phyloP scores from a whole-genome alignment of 2,797 vertebrate species.

The Nyctalus aviator region DNA sequence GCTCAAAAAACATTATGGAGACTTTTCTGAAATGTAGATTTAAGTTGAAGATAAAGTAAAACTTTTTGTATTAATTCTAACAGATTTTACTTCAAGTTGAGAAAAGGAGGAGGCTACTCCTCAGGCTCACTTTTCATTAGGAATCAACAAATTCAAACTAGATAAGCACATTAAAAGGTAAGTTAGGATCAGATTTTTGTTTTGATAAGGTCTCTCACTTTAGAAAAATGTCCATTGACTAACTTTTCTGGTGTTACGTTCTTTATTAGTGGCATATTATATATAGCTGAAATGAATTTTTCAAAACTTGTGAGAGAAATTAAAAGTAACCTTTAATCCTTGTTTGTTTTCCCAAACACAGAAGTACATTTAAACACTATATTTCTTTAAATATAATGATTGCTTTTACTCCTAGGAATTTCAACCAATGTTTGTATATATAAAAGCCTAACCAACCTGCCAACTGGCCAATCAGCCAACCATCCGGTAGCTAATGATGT shows the following conservation, averaged over 20 bases:
- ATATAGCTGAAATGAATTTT: conserved; percentile 19
- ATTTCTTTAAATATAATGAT: conserved; percentile 2
- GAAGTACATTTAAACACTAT: background rate
- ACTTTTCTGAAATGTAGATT: background rate
- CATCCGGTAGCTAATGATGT: too few species aligned
- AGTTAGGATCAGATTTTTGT: background rate
- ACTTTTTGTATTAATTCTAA: background rate
- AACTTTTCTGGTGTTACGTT: background rate
- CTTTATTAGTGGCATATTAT: background rate
- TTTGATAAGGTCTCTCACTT: background rate
- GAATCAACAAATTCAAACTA: background rate
- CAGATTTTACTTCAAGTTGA: background rate
- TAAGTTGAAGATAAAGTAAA: background rate
- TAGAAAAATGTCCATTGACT: background rate
- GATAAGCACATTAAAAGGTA: background rate
- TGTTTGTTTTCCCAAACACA: background rate
- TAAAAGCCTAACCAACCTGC: too few species aligned
- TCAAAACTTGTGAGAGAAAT: background rate
- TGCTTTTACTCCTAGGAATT: background rate
- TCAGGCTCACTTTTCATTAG: background rate
- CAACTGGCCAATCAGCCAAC: too few species aligned
- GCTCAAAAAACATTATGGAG: background rate
- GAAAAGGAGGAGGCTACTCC: background rate
- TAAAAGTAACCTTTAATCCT: background rate
- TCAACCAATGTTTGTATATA: background rate